Evolutionary conservation across 2,888 invertebrate species (phyloP), one percentile per base, ranked within the genome.

Genomic region (Drosophila lacicola): DNA sequence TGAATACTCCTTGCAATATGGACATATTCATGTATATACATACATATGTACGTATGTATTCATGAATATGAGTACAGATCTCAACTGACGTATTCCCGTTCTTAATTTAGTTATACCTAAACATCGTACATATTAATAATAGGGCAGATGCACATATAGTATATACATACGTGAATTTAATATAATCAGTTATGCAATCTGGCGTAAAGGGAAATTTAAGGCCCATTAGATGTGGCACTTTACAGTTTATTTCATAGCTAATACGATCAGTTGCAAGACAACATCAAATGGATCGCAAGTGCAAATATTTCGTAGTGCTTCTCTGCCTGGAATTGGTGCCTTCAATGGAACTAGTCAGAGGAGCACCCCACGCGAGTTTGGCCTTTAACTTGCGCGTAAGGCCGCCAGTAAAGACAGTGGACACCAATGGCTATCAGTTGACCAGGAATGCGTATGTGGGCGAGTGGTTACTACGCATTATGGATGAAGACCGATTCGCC

Each of bases 391-490:
- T 47, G 33, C 47, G 49, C 10, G 9, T 17, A 0, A 44, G 9
- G n/a, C 41, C 57, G 11, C n/a, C 57, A 2, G 46, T 74, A 0
- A 54, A 1, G 3, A 74, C 73, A 1, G 14, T 53, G 14, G 37
- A 36, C 4, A 57, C 34, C 1, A 11, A 55, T 19, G 74, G 65
- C 9, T 56, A 14, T 9, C 47, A 51, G 4, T 2, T 37, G 19
- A 74, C 66, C 3, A 34, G 14, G 9, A 66, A 60, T 6, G 63
- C 29, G 0, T 17, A 51, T 46, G 66, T 57, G 29, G 44, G 36
- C 6, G 9, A 39, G 1, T 74, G 74, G 70, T 3, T 67, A 2
- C 29, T 70, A 2, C 47, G 64, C 44, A 64, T 75, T 21, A 37
- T 75, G 57, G 6, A 47, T 3, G 51, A 51, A 8, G 5, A 42